Base-by-base conservation (phyloP, 2,113 vertebrate genomes). In the Eudyptes chrysolophus region DNA sequence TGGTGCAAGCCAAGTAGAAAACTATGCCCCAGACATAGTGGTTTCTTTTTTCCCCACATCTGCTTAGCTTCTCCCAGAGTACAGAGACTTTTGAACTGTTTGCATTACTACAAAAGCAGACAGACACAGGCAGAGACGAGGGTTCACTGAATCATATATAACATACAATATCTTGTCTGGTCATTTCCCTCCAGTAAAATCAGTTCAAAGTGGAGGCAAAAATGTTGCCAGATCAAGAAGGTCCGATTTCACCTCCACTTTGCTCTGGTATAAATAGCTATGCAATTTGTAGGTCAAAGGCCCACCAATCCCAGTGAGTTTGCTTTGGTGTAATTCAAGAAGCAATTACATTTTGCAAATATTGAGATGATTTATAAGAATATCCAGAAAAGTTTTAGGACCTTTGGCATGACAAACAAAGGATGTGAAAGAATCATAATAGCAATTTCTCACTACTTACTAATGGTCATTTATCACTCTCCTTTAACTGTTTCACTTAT, bases 251-350 rank as follows among this genome's bases (percentile, higher is more conserved):
- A 90, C 38, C 71, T 84, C 85, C 38, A 38, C 90, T 88, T 83
- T 3, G 6, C 58, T 38, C 68, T 16, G 38, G 75, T 32, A 92
- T 92, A 90, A 97, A 92, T 49, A 93, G 42, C 78, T 76, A 18
- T 21, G 70, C 44, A 95, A 81, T 88, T 70, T 62, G 79, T 32
- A 89, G 92, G 90, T 86, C 94, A 95, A 92, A 94, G 75, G 71
- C 94, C 46, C 58, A 62, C 68, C 85, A 90, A 13, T 51, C 58
- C 78, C 64, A 69, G 26, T 0, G 5, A 94, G 72, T 70, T 88
- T 86, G 38, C 76, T 55, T 71, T 86, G 68, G 75, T 49, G 75
- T 92, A 96, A 95, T 71, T 93, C 92, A 94, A 97, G 94, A 86
- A 88, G 64, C 55, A 92, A 70, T 81, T 60, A 62, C 46, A 62